Conservation (phyloP, 2,113 vertebrate species). For the Oncorhynchus tshawytscha region DNA sequence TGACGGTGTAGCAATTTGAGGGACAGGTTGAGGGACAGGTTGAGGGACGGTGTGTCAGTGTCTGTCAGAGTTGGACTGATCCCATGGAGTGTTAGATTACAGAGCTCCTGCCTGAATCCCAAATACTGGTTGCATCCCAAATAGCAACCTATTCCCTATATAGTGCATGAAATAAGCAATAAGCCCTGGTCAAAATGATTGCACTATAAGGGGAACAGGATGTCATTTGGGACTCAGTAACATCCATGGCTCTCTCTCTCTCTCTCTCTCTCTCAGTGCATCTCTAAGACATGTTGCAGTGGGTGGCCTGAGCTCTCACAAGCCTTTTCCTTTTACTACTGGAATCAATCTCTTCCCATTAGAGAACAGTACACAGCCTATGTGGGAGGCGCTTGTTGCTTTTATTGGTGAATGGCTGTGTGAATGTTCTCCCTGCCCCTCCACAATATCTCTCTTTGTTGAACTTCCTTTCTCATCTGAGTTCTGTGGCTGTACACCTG, state of each 20-base stretch:
- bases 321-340: background rate
- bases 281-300: background rate
- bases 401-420: constrained; percentile 34
- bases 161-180: background rate
- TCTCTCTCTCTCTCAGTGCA: background rate
- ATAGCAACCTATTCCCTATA: no score
- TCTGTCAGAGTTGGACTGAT: no score
- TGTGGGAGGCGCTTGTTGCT: constrained; percentile 25
- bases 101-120: no score
- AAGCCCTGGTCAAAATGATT: background rate
- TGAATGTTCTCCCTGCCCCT: constrained; percentile 16
- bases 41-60: no score
- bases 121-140: no score
- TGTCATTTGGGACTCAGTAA: no score
- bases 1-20: no score
- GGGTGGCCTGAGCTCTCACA: background rate
- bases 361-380: constrained; percentile 14
- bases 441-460: constrained; percentile 13
- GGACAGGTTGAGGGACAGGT: no score
- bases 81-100: no score
- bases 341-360: constrained; percentile 14
- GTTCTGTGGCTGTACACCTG: background rate
- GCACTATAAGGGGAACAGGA: no score
- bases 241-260: no score
- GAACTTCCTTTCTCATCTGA: background rate